These are phyloP conservation scores for Notarius lentiginosus DNA, from an alignment of 2,113 vertebrate species.

Conservation along the genomic window DNA sequence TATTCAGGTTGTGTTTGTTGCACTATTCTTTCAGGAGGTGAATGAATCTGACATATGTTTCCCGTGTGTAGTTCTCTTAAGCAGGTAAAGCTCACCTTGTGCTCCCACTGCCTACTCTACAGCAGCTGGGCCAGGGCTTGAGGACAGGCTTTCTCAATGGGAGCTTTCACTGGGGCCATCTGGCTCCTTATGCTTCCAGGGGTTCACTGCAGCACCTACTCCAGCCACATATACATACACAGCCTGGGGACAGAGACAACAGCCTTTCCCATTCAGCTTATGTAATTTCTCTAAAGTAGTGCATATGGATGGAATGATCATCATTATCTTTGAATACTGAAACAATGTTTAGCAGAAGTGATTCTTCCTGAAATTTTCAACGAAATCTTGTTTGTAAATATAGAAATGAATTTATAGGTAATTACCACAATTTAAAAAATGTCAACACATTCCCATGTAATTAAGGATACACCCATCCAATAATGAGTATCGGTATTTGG, in stretches of 20 bases:
- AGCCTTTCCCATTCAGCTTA: constrained; percentile 23
- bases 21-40: constrained; percentile 32
- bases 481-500: neutral
- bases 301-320: neutral
- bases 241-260: constrained; percentile 47
- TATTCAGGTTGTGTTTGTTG: constrained; percentile 6
- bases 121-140: constrained; percentile 53
- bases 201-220: constrained; percentile 3
- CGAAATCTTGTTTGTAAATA: neutral
- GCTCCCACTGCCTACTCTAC: constrained; percentile 34
- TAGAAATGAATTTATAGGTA: neutral
- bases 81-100: constrained; percentile 57
- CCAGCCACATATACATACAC: constrained; percentile 28
- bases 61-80: constrained; percentile 34
- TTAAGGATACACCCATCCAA: neutral
- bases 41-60: constrained; percentile 45
- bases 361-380: neutral
- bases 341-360: neutral
- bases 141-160: constrained; percentile 53
- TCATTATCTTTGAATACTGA: neutral
- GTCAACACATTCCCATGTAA: neutral
- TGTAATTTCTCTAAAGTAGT: neutral
- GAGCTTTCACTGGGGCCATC: constrained; percentile 57
- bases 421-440: neutral
- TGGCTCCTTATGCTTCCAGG: constrained; percentile 46